Evolutionary conservation across 1,140 invertebrate genomes (phyloP), one percentile per base, ranked within the genome.

Genomic region (Aphelinus atriplicis): DNA sequence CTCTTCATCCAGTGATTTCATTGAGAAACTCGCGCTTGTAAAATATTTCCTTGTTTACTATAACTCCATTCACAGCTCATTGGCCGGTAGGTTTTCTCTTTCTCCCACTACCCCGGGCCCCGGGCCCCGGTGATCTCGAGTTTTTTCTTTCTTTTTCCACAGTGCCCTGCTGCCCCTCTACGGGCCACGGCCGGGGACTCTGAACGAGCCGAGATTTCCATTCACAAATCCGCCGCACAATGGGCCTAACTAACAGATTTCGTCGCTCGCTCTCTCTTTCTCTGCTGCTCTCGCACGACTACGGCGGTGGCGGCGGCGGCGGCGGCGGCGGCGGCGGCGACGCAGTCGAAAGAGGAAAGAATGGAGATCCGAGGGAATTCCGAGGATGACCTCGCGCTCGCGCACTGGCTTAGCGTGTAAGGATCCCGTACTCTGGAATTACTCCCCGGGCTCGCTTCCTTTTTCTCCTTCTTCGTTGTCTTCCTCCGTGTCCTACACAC

Each of bases 161-260:
- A 26, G 26, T 26, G 26, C 26, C 26, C 26, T 26, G 26, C 26
- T 26, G 77, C 71, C 63, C 51, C 70, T 50, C 64, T 61, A 26
- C 26, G 26, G 26, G 26, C 77, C 63, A 77, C 73, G 26, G 71
- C 60, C 81, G 78, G 63, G 69, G 73, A 70, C 72, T 78, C 73
- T 77, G 81, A 80, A 83, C 78, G 78, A 80, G 76, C 66, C 74
- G 75, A 75, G 53, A 69, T 57, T 78, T 78, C 78, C 80, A 84
- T 85, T 84, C 81, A 84, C 78, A 80, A 82, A 84, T 76, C 76
- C 80, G 62, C 26, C 65, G 71, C 75, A 85, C 83, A 85, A 85
- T 86, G 76, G 78, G 71, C 78, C 77, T 80, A 84, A 84, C 81
- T 81, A 82, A 80, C 77, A 83, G 80, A 82, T 83, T 84, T 80